phyloP scores from a whole-genome alignment of 2,888 invertebrate genomes.

The Lingula anatina region DNA sequence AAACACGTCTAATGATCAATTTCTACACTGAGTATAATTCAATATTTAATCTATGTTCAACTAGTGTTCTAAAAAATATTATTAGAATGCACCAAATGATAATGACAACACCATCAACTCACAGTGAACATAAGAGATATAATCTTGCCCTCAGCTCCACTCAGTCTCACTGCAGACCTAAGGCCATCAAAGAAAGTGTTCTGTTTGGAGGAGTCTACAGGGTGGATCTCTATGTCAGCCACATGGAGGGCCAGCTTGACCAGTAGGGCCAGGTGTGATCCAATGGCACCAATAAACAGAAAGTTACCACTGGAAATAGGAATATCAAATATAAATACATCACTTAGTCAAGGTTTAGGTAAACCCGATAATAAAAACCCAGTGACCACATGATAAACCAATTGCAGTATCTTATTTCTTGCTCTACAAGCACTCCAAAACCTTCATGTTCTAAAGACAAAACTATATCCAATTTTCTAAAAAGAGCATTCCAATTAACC shows the following conservation, averaged over 20 bases:
- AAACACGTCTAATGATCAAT: too few species aligned
- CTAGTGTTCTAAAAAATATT: not conserved
- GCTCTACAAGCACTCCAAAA: too few species aligned
- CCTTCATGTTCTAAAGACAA: too few species aligned
- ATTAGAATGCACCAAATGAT: not conserved
- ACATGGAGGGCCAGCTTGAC: slow-evolving; percentile 49
- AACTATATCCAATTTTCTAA: too few species aligned
- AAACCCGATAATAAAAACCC: too few species aligned
- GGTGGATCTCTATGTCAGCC: slow-evolving; percentile 45
- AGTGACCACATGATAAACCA: too few species aligned
- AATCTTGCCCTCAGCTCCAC: slow-evolving; percentile 49
- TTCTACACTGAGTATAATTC: too few species aligned
- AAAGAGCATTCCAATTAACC: too few species aligned
- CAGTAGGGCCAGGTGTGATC: slow-evolving; percentile 47
- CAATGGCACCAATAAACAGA: slow-evolving; percentile 48
- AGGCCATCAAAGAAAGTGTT: slow-evolving; percentile 52
- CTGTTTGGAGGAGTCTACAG: slow-evolving; percentile 45
- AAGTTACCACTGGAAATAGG: slow-evolving; percentile 44
- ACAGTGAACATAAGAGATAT: slow-evolving; percentile 48
- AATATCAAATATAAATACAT: slow-evolving; percentile 6
- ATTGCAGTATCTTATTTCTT: too few species aligned
- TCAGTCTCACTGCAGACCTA: slow-evolving; percentile 48
- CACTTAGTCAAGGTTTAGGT: too few species aligned
- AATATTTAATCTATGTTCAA: too few species aligned
- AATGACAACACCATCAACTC: slow-evolving; percentile 17